Base-by-base conservation (phyloP, 2,888 invertebrate genomes). In the Ophraella communa region DNA sequence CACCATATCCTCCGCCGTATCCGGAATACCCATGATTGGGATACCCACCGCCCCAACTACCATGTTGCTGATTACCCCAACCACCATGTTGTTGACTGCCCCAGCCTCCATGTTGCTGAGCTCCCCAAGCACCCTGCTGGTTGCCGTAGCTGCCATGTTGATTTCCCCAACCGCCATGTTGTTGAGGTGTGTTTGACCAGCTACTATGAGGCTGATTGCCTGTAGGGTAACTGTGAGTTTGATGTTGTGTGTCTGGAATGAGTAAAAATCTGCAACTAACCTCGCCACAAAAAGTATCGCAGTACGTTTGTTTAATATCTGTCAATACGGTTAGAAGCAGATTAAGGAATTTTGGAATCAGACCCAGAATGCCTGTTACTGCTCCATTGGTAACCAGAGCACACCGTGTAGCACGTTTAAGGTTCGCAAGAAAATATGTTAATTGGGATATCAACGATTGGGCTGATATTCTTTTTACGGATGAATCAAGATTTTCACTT, bases 1-100 rank as follows among this genome's bases (percentile, higher is more conserved):
- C 47, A 21, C 64, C 64, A 47, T 56, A 64, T 23, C 61, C 64
- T 42, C 66, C 65, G 35, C 64, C 64, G 62, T 17, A 60, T 8
- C 62, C 64, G 14, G 66, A 57, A 21, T 59, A 55, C n/a, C 62
- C 65, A 7, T 56, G 59, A 24, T 63, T 63, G 3, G 64, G 56
- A 11, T 63, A 56, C 14, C 66, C 62, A 20, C 33, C 33, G 44
- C 47, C 60, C 57, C 33, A 45, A 35, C 63, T 47, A 21, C 61
- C 45, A 27, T 64, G 47, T 45, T 62, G 57, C 8, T 62, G 57
- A 17, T 53, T 30, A 4, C 58, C 62, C 24, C 47, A 53, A 24
- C 45, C 35, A n/a, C 49, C 49, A n/a, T 62, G 47, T 17, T 65
- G 67, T 27, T 17, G 24, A 4, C 14, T 14, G 17, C 49, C 27